phyloP scores from a whole-genome alignment of 2,888 invertebrate species.

The Tholera decimalis region DNA sequence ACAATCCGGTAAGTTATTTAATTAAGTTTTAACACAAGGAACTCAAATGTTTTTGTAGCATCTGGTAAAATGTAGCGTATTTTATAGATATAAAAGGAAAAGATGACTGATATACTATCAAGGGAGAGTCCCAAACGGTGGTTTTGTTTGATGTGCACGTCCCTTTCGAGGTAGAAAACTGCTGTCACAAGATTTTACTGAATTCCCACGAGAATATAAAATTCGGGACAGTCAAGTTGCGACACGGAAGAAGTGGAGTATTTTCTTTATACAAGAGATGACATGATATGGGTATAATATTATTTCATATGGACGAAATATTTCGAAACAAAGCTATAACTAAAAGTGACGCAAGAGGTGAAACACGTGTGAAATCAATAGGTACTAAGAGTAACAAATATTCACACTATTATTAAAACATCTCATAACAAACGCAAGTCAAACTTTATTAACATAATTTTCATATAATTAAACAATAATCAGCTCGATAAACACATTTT shows the following conservation, averaged over 20 bases:
- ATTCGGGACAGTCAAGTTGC: conserved; percentile 53
- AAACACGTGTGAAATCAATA: background rate
- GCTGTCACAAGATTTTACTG: conserved; percentile 55
- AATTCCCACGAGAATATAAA: conserved; percentile 55
- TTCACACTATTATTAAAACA: background rate
- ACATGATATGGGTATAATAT: conserved; percentile 51
- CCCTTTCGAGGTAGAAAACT: conserved; percentile 57
- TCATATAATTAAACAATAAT: background rate
- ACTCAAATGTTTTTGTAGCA: conserved; percentile 13
- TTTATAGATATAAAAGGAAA: conserved; percentile 44
- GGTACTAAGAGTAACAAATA: background rate
- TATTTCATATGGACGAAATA: conserved; percentile 36
- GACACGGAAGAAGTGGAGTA: conserved; percentile 33
- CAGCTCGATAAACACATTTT: background rate
- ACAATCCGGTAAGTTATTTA: background rate
- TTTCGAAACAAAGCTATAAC: conserved; percentile 35
- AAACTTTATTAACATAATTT: background rate
- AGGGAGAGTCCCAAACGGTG: conserved; percentile 51
- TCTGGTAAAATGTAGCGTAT: conserved; percentile 37
- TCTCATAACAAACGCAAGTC: background rate
- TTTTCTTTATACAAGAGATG: conserved; percentile 59
- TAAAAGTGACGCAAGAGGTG: conserved; percentile 13
- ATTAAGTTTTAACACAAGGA: conserved; percentile 1
- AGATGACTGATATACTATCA: conserved; percentile 53
- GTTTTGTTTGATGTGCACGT: conserved; percentile 56